Base-by-base conservation (phyloP, 2,797 vertebrate genomes). In the Pangasius mekongensis region DNA sequence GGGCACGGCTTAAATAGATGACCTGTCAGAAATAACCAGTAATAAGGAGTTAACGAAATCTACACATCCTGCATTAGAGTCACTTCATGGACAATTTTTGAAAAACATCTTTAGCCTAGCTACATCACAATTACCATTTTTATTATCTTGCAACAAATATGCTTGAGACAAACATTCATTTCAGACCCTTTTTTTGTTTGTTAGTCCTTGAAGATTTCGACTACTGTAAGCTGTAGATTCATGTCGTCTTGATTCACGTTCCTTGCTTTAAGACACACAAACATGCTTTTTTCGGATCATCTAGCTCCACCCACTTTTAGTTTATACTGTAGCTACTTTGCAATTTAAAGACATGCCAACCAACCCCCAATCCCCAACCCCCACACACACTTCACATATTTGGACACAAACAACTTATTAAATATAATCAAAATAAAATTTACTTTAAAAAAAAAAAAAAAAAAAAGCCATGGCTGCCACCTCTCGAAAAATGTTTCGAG, bases 1-100 rank as follows among this genome's bases (percentile, higher is more conserved):
- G 67, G 91, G 89, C 91, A 93, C 91, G 92, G 47, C 27, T 69
- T 13, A 49, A 84, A 67, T 20, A 84, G 49, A 84, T 47, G 33
- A 60, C 33, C 22, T 39, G 33, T 66, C 43, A 30, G 47, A 69
- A 84, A 22, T 33, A 69, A 64, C 27, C 43, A 67, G 56, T 16
- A 82, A 62, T 39, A 82, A 62, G 58, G 43, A 84, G 82, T 66
- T 18, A 67, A 84, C 69, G 30, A 84, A 84, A 84, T 69, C 10
- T 14, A 77, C 73, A 84, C 47, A 84, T 84, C 47, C 62, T 22
- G n/a, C 62, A 84, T 84, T 84, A 62, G 49, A 80, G 62, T 84
- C n/a, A 84, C 47, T 22, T 83, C 43, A 49, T 49, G 36, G 58
- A 82, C 56, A 81, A 62, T 27, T 27, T 62, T 56, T 3, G 10